These are phyloP conservation scores for Sebastes fasciatus DNA, from an alignment of 2,113 vertebrate species.

Conservation along the genomic window DNA sequence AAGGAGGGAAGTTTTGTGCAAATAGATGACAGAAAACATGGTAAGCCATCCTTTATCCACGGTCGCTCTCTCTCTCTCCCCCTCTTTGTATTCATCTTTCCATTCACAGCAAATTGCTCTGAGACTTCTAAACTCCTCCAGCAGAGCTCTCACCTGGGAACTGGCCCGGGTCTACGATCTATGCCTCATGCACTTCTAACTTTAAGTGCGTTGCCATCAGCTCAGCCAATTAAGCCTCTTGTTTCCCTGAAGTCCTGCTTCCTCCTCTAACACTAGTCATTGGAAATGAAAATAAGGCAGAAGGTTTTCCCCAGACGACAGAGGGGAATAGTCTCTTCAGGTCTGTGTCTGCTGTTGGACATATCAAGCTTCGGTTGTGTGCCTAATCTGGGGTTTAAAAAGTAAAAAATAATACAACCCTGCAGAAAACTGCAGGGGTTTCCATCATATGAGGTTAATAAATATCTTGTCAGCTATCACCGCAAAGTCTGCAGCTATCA, in stretches of 20 bases:
- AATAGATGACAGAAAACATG: slow-evolving; percentile 75
- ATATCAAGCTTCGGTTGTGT: slow-evolving; percentile 47
- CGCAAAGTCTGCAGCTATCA: slow-evolving; percentile 26
- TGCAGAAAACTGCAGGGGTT: slow-evolving; percentile 22
- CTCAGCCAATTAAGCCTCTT: slow-evolving; percentile 82
- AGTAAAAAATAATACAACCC: slow-evolving; percentile 38
- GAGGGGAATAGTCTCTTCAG: slow-evolving; percentile 37
- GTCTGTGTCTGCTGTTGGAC: slow-evolving; percentile 38
- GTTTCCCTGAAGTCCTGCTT: slow-evolving; percentile 65
- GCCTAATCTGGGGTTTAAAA: slow-evolving; percentile 51
- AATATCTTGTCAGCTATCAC: slow-evolving; percentile 31
- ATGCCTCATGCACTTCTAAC: slow-evolving; percentile 82
- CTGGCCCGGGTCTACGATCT: slow-evolving; percentile 76
- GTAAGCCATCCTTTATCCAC: slow-evolving; percentile 68
- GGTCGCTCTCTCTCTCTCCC: slow-evolving; percentile 9
- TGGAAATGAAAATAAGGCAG: slow-evolving; percentile 75
- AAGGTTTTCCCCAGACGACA: slow-evolving; percentile 48
- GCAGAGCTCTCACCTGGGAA: slow-evolving; percentile 81
- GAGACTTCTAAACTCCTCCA: slow-evolving; percentile 80
- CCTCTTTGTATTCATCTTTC: slow-evolving; percentile 69
- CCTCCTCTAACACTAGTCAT: slow-evolving; percentile 62
- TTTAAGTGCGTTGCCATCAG: slow-evolving; percentile 80
- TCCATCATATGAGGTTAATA: slow-evolving; percentile 50
- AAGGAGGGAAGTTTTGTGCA: slow-evolving; percentile 53
- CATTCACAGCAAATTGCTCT: slow-evolving; percentile 85